Evolutionary conservation across 2,113 vertebrate species (phyloP), one percentile per base, ranked within the genome.

Genomic region (Sardina pilchardus): DNA sequence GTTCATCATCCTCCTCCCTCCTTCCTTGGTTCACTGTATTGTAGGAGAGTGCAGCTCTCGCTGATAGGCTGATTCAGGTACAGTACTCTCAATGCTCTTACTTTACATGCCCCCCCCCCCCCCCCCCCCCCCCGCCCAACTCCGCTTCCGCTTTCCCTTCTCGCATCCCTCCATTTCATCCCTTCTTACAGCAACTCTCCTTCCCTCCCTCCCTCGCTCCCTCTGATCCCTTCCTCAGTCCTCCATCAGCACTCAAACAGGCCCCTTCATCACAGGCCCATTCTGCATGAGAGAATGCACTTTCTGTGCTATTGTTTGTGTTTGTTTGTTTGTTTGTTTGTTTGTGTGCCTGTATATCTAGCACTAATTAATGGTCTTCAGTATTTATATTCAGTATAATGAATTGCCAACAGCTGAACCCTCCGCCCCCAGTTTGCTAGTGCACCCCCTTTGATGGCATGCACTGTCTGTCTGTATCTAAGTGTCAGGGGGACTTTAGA

Each of bases 11-110:
- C 80, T 87, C 88, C 86, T 86, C 84, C 85, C 16, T 71, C 75
- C 71, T 85, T 48, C 82, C 89, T 84, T 85, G 82, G 89, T 86
- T 81, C 71, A 53, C 89, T 89, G 88, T 88, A 47, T 89, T 94
- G 91, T 95, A 99, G 97, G 97, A 99, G 94, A 99, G 97, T 89
- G 97, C 97, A 90, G 97, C 97, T 94, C 95, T 99, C 94, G 97
- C 97, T 95, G 97, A 99, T 95, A 97, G 97, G 92, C 96, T 99
- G 92, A 99, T 99, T 92, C 97, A 99, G 97, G 97, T 99, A 99
- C 92, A 90, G 96, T 96, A 94, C 84, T 88, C 85, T 87, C 9
- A 87, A 88, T 90, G 83, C 86, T 86, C 83, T 45, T 44, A 4
- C 30, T 84, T 85, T 88, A 85, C 90, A 59, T 42, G 56, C 84